phyloP scores from a whole-genome alignment of 2,797 vertebrate genomes.

The Gorsachius magnificus region DNA sequence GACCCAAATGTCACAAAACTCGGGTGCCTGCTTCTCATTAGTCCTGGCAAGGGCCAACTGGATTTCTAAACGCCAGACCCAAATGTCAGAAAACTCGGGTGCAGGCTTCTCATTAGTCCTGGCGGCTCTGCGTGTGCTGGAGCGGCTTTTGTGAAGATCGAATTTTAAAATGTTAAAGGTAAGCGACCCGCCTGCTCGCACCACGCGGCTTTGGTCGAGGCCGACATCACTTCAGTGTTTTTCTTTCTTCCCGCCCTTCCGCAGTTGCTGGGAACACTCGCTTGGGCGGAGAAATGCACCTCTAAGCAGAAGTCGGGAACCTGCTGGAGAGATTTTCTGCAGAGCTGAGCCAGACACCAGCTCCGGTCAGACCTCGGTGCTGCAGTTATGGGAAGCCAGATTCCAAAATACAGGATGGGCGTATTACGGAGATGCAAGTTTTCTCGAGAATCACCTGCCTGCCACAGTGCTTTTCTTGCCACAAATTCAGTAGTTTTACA shows the following conservation, averaged over 20 bases:
- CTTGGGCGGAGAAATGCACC: neutral
- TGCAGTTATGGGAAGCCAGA: neutral
- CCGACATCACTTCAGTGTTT: neutral
- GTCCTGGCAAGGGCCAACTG: neutral
- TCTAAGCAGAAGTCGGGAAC: neutral
- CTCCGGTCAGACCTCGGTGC: fast-evolving
- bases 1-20: too few relatives aligned
- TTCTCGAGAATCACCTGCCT: fast-evolving
- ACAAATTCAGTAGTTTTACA: neutral
- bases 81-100: neutral
- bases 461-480: neutral
- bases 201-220: fast-evolving
- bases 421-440: fast-evolving
- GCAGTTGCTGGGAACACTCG: neutral
- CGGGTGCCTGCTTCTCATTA: too few relatives aligned
- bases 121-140: fast-evolving
- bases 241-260: neutral
- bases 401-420: neutral
- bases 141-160: neutral
- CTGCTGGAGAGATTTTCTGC: neutral
- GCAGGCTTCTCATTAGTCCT: neutral
- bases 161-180: fast-evolving
- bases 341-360: neutral
- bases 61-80: neutral
- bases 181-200: neutral